Evolutionary conservation across 2,888 invertebrate genomes (phyloP), one percentile per base, ranked within the genome.

Genomic region (Cancer borealis): DNA sequence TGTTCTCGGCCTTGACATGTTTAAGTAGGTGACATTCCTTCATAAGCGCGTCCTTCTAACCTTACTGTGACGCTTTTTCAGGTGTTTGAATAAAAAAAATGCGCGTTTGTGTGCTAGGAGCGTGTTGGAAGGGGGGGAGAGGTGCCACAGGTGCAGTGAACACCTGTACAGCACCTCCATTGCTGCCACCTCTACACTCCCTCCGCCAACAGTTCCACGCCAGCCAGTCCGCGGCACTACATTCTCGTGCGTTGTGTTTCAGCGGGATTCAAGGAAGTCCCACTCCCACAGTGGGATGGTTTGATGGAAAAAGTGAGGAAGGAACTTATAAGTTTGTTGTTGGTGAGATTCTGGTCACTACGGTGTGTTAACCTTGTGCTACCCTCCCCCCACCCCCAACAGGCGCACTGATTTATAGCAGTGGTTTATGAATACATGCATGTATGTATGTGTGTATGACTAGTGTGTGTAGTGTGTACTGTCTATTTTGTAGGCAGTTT

Each of bases 151-250:
- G 84, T 84, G 84, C 39, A 84, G 12, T 4, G 84, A 84, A 84
- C 84, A 84, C 84, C 84, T 84, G 84, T 84, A 84, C 84, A 84
- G 14, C 84, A 39, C 84, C 12, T 39, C 66, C 84, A 84, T 39
- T 14, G 14, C 39, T 39, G 39, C 84, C 84, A 84, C 84, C 84
- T 39, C 84, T 39, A 10, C 84, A 30, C n/a, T 17, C 84, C 84
- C 39, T 84, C 84, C 12, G n/a, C 66, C 5, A 10, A 30, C 84
- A 84, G 84, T 84, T 84, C 30, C 84, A 84, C 84, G 84, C 84
- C 39, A 84, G 84, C 39, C 84, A 84, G n/a, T 0, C 84, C 14
- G 39, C 30, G 84, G 30, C 39, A 39, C 84, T 39, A 39, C 84
- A 39, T n/a, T 26, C 12, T 39, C 84, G 14, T 39, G 84, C 14